These are phyloP conservation scores for Sitta europaea DNA, from an alignment of 2,113 vertebrate genomes.

Conservation along the genomic window DNA sequence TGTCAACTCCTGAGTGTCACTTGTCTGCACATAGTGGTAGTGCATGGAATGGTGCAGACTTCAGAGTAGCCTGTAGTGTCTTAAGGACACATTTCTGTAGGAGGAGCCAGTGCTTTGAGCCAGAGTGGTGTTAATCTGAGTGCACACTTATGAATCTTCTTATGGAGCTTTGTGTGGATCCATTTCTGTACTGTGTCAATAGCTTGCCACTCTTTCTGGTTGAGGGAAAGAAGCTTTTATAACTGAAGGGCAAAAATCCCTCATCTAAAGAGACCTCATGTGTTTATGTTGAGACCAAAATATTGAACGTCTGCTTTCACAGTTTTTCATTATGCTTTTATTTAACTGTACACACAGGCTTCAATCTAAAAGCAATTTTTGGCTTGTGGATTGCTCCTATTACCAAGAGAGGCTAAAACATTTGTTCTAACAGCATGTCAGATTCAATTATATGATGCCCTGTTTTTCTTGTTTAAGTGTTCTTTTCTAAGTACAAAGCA, in stretches of 20 bases:
- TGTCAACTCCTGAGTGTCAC: background rate
- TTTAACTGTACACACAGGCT: background rate
- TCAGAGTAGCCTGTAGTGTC: background rate
- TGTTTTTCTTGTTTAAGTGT: background rate
- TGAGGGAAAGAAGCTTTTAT: background rate
- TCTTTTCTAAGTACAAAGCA: background rate
- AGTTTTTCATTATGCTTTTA: background rate
- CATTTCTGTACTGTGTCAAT: background rate
- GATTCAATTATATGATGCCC: background rate
- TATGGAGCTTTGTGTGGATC: background rate
- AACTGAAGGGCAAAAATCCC: background rate
- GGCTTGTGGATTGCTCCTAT: background rate
- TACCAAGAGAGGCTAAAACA: background rate
- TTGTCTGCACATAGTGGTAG: background rate
- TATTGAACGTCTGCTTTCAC: background rate
- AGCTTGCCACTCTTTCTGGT: background rate
- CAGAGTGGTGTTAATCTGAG: background rate
- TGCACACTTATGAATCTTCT: background rate
- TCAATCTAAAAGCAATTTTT: background rate
- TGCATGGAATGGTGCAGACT: background rate
- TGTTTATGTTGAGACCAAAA: background rate
- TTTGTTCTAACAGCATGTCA: background rate
- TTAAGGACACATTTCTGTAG: background rate
- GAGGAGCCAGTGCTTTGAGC: background rate
- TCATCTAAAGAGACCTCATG: background rate